Base-by-base conservation (phyloP, 2,113 vertebrate genomes). In the Amphiprion percula region DNA sequence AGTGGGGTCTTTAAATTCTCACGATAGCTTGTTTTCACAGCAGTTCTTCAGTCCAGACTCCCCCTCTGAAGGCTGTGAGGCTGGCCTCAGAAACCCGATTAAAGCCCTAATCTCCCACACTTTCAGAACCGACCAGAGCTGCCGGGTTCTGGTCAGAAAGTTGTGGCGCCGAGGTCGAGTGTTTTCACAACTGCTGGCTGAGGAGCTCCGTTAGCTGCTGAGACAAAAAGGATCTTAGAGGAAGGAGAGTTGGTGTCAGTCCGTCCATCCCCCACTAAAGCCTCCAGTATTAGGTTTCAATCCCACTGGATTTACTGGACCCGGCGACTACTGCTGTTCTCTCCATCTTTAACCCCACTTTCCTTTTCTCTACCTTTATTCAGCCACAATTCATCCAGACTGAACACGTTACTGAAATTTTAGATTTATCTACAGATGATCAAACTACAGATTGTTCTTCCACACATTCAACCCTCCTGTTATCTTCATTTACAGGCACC, bases 11-110 rank as follows among this genome's bases (percentile, higher is more conserved):
- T 30, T 60, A 61, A 49, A 62, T 86, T 84, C 90, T 90, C 87
- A 87, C 76, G 78, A 72, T 77, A 77, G 82, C 28, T 86, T 92
- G 91, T 89, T 92, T 90, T 87, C 85, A 91, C 87, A 91, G 82
- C 78, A 80, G 68, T 11, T 82, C 79, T 33, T 64, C 63, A 14
- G 68, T 78, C 80, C 89, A 91, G 87, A 88, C 77, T 3, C 68
- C 78, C 59, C 68, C 76, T 70, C 61, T 73, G 68, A 80, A 88
- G 58, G 81, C 23, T 4, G 74, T 59, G 74, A 81, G 80, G 68
- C 55, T 39, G 4, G 65, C 79, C 81, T 89, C 79, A 72, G 66
- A 91, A 77, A 86, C 84, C 41, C 10, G 44, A 82, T 87, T 88
- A 87, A 85, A 82, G 74, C 85, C 64, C 71, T 87, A 87, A 84